Evolutionary conservation across 2,888 invertebrate species (phyloP).

Genomic region (Metopia argyrocephala): DNA sequence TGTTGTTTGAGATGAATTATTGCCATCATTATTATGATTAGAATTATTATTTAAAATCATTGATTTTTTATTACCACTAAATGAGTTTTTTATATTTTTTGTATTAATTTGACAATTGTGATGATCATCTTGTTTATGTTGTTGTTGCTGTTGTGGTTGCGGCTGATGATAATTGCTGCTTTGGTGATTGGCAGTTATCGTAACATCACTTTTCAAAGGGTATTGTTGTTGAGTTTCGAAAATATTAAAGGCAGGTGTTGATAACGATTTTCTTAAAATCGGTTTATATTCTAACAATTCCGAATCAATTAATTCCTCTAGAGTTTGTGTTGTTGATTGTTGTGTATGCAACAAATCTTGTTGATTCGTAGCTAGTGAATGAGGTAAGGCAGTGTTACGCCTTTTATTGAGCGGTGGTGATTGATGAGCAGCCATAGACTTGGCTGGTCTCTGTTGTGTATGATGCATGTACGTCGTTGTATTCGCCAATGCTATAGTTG

Average conservation of each 20-base stretch:
- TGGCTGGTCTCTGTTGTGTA: slow-evolving; percentile 58
- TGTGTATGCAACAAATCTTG: slow-evolving; percentile 65
- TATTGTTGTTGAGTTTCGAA: slow-evolving; percentile 46
- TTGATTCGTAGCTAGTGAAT: slow-evolving; percentile 55
- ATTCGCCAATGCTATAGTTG: neutral
- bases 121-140: slow-evolving; percentile 11
- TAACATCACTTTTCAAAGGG: slow-evolving; percentile 47
- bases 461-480: slow-evolving; percentile 58
- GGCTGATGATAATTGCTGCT: slow-evolving; percentile 14
- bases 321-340: slow-evolving; percentile 42
- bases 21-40: slow-evolving; percentile 13
- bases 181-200: slow-evolving; percentile 46
- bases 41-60: slow-evolving; percentile 28
- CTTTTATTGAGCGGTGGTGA: slow-evolving; percentile 54
- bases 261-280: slow-evolving; percentile 61
- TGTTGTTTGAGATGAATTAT: slow-evolving; percentile 4
- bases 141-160: slow-evolving; percentile 18
- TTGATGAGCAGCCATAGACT: slow-evolving; percentile 49
- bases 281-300: slow-evolving; percentile 63
- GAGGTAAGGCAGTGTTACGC: slow-evolving; percentile 52
- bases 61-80: slow-evolving; percentile 32
- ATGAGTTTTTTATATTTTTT: slow-evolving; percentile 32
- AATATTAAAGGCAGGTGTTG: slow-evolving; percentile 59
- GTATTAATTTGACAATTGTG: slow-evolving; percentile 34
- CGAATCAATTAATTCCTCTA: slow-evolving; percentile 44